Conservation (phyloP, 2,113 vertebrate species). For the Dendrocopos noguchii region DNA sequence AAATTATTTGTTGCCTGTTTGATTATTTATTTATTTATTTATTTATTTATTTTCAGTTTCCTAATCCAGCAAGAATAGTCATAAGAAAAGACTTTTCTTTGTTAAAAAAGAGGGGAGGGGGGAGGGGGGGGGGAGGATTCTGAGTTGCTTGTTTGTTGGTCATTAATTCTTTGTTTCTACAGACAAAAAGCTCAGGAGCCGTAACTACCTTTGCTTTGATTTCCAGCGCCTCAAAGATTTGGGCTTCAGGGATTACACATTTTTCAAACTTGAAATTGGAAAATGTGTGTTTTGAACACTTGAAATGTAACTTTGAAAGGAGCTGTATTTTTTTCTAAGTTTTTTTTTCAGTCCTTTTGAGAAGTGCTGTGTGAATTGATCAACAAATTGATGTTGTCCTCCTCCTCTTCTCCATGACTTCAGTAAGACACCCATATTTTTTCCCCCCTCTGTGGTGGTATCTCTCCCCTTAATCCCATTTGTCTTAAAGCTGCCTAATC, state of each 20-base stretch:
- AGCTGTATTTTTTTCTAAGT: background rate
- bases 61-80: slow-evolving; percentile 57
- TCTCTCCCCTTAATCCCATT: slow-evolving; percentile 43
- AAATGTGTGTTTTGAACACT: background rate
- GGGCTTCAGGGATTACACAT: background rate
- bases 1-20: slow-evolving; percentile 87
- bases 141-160: slow-evolving; percentile 44
- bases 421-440: background rate
- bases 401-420: background rate
- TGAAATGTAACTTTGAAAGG: background rate
- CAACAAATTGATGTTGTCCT: background rate
- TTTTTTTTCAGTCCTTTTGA: background rate
- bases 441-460: background rate
- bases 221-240: background rate
- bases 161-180: slow-evolving; percentile 53
- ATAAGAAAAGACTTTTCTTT: slow-evolving; percentile 72
- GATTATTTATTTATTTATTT: slow-evolving; percentile 36
- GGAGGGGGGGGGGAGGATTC: background rate
- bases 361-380: background rate
- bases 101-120: slow-evolving; percentile 17
- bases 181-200: slow-evolving; percentile 16
- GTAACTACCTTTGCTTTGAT: slow-evolving; percentile 36
- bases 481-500: slow-evolving; percentile 49
- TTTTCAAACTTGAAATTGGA: background rate
- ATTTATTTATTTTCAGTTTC: background rate